Conservation (phyloP, 1,140 invertebrate genomes). For the Phthorimaea operculella region DNA sequence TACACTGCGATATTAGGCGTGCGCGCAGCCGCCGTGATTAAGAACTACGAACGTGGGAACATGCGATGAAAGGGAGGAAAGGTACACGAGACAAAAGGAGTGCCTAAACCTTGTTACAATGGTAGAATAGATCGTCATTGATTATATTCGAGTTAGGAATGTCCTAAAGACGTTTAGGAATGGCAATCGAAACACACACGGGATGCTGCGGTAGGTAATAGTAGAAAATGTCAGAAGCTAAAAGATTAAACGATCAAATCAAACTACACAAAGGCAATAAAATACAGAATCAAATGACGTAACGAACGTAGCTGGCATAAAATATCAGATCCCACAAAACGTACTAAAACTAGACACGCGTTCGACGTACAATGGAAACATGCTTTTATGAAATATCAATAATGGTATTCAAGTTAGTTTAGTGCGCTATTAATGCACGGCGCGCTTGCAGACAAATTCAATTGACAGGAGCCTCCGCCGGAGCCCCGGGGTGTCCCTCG, state of each 20-base stretch:
- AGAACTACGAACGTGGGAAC: conserved; percentile 57
- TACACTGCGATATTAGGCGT: conserved; percentile 59
- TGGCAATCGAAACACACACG: no score
- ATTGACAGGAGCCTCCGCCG: conserved; percentile 54
- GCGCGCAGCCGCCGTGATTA: conserved; percentile 50
- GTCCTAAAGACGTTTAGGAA: no score
- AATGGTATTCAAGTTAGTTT: conserved; percentile 51
- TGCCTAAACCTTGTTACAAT: no score
- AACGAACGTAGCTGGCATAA: conserved; percentile 25
- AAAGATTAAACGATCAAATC: conserved; percentile 8
- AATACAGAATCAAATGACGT: conserved; percentile 19
- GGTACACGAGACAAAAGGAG: not conserved
- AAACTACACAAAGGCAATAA: conserved; percentile 25
- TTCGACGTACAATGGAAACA: conserved; percentile 34
- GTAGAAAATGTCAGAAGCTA: not conserved
- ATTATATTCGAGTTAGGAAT: no score
- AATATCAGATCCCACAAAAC: conserved; percentile 36
- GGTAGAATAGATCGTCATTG: no score
- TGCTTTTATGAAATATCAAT: conserved; percentile 51
- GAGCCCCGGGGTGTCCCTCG: conserved; percentile 45
- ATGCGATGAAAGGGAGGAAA: conserved; percentile 16
- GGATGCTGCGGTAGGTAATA: not conserved
- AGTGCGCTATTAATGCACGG: conserved; percentile 52
- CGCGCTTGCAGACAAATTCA: conserved; percentile 65
- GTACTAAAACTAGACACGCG: conserved; percentile 35